Base-by-base conservation (phyloP, 2,113 vertebrate species). In the Mobula hypostoma region DNA sequence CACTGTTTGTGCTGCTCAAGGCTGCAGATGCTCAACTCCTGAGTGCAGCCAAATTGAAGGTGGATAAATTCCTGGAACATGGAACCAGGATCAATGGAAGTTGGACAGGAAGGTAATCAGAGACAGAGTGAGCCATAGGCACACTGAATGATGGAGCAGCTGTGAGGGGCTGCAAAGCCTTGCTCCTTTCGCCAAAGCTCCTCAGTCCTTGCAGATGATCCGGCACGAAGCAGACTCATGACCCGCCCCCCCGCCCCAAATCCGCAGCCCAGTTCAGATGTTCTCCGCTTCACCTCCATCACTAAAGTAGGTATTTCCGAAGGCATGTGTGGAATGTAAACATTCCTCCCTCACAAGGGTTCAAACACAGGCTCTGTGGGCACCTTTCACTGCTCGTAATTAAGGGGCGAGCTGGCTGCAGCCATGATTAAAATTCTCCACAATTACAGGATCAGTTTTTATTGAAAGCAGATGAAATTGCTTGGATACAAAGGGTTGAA, bases 261-360 rank as follows among this genome's bases (percentile, higher is more conserved):
- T 5, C 85, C 7, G 8, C 27, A 56, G 24, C 24, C 48, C 82
- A 48, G 36, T 82, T 14, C 36, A 24, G 36, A 19, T 32, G 36
- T 40, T 83, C 48, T 36, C 3, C 27, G 6, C 58, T 63, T 56
- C 29, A 61, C 14, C 61, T 66, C 85, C 15, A 29, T 29, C 7
- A 7, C 61, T 90, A 9, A 68, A 90, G 11, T 48, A 48, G 48
- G 48, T 90, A 19, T n/a, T 90, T 66, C 85, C 58, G 66, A 90
- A 66, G 85, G 29, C 29, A 90, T 66, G 61, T 68, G 61, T 17
- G 61, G 85, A 90, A 90, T 90, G 85, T 63, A 90, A 90, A 90
- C 85, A 90, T 66, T 90, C 61, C 85, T 90, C 29, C n/a, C n/a
- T 9, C 17, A 90, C 85, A 79, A 36, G 77, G n/a, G 77, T 79